Evolutionary conservation across 2,797 vertebrate species (phyloP).

Genomic region (Loris lydekkerianus): DNA sequence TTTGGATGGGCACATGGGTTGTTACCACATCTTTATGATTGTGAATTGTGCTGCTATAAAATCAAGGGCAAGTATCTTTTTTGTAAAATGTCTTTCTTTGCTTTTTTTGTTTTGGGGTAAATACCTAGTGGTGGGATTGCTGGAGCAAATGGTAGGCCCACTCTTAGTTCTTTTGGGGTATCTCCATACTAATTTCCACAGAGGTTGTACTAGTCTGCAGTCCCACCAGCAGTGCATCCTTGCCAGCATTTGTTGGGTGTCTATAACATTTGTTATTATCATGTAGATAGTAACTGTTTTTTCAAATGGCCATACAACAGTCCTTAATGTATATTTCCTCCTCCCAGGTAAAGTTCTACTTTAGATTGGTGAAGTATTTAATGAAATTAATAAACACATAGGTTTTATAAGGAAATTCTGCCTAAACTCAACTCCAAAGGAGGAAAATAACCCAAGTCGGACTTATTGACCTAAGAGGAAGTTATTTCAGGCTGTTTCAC

Average conservation of each 20-base stretch:
- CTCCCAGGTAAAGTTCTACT: not conserved
- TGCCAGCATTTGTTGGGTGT: not conserved
- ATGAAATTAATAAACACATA: slow-evolving; percentile 52
- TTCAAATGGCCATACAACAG: slow-evolving; percentile 2
- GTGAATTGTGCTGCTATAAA: too few species aligned
- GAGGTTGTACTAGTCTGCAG: too few species aligned
- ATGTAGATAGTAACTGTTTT: not conserved
- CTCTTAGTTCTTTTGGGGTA: too few species aligned
- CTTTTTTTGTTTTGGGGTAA: too few species aligned
- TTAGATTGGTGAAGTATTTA: slow-evolving; percentile 15
- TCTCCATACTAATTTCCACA: too few species aligned
- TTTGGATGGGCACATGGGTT: too few species aligned
- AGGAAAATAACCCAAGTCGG: not conserved
- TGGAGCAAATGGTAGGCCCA: too few species aligned
- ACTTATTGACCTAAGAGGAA: slow-evolving; percentile 7
- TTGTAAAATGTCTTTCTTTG: too few species aligned
- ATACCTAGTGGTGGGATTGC: too few species aligned
- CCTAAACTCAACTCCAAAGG: slow-evolving; percentile 43
- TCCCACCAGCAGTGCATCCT: too few species aligned
- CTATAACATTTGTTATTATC: not conserved
- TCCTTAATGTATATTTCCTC: slow-evolving; percentile 30
- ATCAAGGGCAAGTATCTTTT: too few species aligned
- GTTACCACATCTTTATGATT: too few species aligned
- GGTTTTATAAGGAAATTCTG: slow-evolving; percentile 25
- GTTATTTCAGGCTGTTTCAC: slow-evolving; percentile 62